These are phyloP conservation scores for Coleophora flavipennella DNA, from an alignment of 2,888 invertebrate species.

Conservation along the genomic window DNA sequence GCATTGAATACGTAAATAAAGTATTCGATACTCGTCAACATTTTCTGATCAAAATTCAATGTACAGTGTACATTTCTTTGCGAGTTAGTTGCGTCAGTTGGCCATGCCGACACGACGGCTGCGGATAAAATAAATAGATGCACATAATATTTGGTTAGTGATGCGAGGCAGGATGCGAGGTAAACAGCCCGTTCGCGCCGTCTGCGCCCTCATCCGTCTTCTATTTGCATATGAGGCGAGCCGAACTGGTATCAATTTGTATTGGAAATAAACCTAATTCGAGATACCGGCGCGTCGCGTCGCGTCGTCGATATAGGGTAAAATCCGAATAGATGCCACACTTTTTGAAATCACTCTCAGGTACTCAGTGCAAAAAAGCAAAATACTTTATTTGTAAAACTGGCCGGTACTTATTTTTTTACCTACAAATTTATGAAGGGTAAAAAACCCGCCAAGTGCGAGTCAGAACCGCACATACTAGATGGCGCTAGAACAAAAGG, in stretches of 20 bases:
- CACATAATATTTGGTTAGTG: constrained; percentile 63
- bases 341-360: no score
- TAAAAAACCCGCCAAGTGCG: no score
- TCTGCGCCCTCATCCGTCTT: constrained; percentile 32
- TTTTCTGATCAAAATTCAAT: constrained; percentile 29
- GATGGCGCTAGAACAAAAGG: no score
- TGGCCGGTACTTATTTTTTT: no score
- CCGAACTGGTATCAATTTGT: constrained; percentile 26
- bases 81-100: constrained; percentile 23
- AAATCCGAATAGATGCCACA: no score
- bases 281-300: not conserved
- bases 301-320: not conserved
- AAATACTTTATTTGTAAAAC: no score
- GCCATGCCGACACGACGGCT: constrained; percentile 27
- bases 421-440: no score
- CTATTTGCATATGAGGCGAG: constrained; percentile 56
- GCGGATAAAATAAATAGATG: constrained; percentile 56
- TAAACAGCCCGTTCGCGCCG: constrained; percentile 23
- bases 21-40: constrained; percentile 25
- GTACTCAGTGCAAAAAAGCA: no score
- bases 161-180: constrained; percentile 35
- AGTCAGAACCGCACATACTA: no score
- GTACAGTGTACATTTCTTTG: constrained; percentile 23
- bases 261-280: constrained; percentile 22
- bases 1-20: constrained; percentile 44